phyloP scores from a whole-genome alignment of 2,113 vertebrate species.

The Oncorhynchus clarkii region DNA sequence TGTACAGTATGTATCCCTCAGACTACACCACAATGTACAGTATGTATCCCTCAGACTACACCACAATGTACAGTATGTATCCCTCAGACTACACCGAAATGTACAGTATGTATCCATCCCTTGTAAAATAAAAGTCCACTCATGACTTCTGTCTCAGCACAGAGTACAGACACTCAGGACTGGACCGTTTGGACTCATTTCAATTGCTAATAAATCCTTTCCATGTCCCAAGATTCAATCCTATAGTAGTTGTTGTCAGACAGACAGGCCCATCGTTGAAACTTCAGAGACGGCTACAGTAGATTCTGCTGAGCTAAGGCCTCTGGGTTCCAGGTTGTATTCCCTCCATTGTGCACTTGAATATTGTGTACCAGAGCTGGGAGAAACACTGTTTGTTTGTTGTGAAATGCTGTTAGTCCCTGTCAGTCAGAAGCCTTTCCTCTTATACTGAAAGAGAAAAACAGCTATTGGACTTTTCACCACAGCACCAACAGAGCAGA shows the following conservation, averaged over 20 bases:
- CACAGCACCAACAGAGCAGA: constrained; percentile 5
- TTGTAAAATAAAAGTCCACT: constrained; percentile 14
- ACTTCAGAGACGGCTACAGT: neutral
- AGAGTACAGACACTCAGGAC: neutral
- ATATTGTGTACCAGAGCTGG: neutral
- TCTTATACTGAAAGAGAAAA: constrained; percentile 13
- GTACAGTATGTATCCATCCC: neutral
- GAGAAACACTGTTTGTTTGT: constrained; percentile 15
- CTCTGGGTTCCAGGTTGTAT: neutral
- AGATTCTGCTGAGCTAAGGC: neutral
- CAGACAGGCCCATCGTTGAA: constrained; percentile 34
- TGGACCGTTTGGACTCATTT: constrained; percentile 4
- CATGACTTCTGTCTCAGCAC: constrained; percentile 3
- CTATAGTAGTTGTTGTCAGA: constrained; percentile 1
- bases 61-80: no score
- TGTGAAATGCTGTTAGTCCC: constrained; percentile 23
- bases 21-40: no score
- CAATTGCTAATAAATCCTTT: constrained; percentile 9
- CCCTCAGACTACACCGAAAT: neutral
- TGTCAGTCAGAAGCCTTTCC: constrained; percentile 5
- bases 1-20: no score
- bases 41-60: no score
- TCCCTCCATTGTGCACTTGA: neutral
- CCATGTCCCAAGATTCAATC: neutral
- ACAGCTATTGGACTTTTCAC: constrained; percentile 18